Base-by-base conservation (phyloP, 2,888 invertebrate species). In the Microdon myrmicae region DNA sequence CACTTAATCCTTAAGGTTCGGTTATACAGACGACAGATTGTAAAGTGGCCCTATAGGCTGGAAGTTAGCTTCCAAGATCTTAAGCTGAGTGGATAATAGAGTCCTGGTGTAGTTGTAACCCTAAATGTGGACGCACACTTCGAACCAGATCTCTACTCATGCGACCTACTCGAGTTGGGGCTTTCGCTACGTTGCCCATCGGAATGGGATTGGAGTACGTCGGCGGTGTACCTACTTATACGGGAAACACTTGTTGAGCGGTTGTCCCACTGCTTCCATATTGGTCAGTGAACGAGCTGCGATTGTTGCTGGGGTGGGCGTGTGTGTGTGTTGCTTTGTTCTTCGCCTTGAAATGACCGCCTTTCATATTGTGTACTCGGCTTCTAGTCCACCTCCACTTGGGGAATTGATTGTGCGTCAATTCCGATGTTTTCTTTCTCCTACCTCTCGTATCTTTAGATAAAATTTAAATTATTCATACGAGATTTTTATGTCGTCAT, bases 91-190 rank as follows among this genome's bases (percentile, higher is more conserved):
- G n/a, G n/a, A n/a, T n/a, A n/a, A n/a, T n/a, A n/a, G n/a, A n/a
- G n/a, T n/a, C n/a, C n/a, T n/a, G n/a, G n/a, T n/a, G n/a, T n/a
- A n/a, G n/a, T n/a, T n/a, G n/a, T n/a, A n/a, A n/a, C n/a, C 41
- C 49, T 61, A 61, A 61, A 64, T 47, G 49, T 56, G 56, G 61
- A 64, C 45, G 47, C 51, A 47, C n/a, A 47, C 45, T 64, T 45
- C 34, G 56, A 37, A 51, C 25, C 41, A 28, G 51, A n/a, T n/a
- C n/a, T n/a, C n/a, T n/a, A 64, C 39, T 51, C 56, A 64, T 51
- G 56, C 61, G 61, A 64, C 61, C 61, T 56, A 64, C 61, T 56
- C 51, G 39, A 39, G 47, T 49, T 49, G 9, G 34, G 20, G 28
- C 34, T 39, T 26, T 2, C 26, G 12, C 23, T 17, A 8, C 17